phyloP scores from a whole-genome alignment of 1,140 invertebrate species.

The Drosophila kepulauana region DNA sequence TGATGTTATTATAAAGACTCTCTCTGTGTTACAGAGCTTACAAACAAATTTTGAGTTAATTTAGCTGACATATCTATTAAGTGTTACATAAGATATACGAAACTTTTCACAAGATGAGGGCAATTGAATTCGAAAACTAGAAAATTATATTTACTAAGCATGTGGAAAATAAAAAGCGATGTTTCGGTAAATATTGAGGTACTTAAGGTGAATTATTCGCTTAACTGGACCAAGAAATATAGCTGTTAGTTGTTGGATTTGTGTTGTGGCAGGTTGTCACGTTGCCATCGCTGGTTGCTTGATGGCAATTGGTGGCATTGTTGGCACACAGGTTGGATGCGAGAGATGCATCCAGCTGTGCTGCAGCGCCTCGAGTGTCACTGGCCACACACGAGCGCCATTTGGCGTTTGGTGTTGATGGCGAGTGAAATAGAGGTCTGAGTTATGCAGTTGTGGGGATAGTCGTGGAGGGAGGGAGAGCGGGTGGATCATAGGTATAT shows the following conservation, averaged over 20 bases:
- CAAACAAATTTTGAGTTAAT: too few relatives aligned
- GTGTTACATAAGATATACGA: too few relatives aligned
- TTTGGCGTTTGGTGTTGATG: slow-evolving; percentile 80
- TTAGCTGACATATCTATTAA: too few relatives aligned
- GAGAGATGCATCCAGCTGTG: slow-evolving; percentile 68
- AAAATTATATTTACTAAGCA: too few relatives aligned
- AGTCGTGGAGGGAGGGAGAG: slow-evolving; percentile 3
- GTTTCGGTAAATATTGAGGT: too few relatives aligned
- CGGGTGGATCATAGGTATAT: slow-evolving; percentile 4
- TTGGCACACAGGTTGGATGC: slow-evolving; percentile 39
- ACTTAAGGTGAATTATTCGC: not conserved
- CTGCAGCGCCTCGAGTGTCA: slow-evolving; percentile 78
- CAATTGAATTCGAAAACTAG: too few relatives aligned
- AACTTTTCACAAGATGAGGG: too few relatives aligned
- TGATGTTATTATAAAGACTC: too few relatives aligned
- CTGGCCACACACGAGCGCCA: slow-evolving; percentile 79
- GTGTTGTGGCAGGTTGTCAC: slow-evolving; percentile 17
- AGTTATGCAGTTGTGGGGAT: slow-evolving; percentile 8
- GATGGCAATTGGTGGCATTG: slow-evolving; percentile 47
- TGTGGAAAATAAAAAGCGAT: too few relatives aligned
- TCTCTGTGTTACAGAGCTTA: too few relatives aligned
- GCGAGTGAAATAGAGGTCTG: slow-evolving; percentile 31
- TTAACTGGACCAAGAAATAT: not conserved
- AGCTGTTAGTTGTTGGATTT: slow-evolving; percentile 3
- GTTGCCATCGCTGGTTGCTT: slow-evolving; percentile 46